phyloP scores from a whole-genome alignment of 2,797 vertebrate species.

The Picus viridis region DNA sequence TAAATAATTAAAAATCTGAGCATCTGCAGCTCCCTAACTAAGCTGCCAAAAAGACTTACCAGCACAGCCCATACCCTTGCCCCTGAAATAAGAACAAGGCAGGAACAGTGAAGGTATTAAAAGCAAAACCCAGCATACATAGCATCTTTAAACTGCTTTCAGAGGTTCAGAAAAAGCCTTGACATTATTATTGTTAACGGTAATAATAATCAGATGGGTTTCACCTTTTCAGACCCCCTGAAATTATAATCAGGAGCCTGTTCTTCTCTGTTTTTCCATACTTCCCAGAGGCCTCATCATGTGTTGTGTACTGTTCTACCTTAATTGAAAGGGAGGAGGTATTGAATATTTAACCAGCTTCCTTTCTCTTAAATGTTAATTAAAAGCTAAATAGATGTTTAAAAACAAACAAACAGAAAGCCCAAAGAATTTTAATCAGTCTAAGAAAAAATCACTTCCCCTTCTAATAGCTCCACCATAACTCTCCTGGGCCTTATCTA shows the following conservation, averaged over 20 bases:
- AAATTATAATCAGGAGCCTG: slow-evolving; percentile 52
- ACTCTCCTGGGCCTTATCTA: slow-evolving; percentile 41
- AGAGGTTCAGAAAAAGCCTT: not conserved
- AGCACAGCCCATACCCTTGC: not conserved
- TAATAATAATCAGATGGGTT: slow-evolving; percentile 39
- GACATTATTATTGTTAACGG: not conserved
- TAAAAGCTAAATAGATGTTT: slow-evolving; percentile 73
- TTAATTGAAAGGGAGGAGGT: slow-evolving; percentile 74
- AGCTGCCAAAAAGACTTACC: not conserved
- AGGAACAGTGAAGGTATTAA: not conserved
- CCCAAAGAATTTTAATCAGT: slow-evolving; percentile 69
- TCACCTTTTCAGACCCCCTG: slow-evolving; percentile 54
- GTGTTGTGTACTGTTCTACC: slow-evolving; percentile 28
- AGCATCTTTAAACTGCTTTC: not conserved
- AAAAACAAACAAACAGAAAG: slow-evolving; percentile 69
- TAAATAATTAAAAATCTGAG: not conserved
- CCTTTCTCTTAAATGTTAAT: slow-evolving; percentile 69
- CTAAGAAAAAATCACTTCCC: slow-evolving; percentile 51
- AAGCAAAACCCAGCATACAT: fast-evolving
- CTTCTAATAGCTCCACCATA: slow-evolving; percentile 40
- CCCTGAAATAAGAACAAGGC: not conserved
- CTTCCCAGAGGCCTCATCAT: slow-evolving; percentile 69
- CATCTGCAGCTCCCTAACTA: not conserved
- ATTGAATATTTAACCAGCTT: slow-evolving; percentile 71
- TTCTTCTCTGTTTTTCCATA: slow-evolving; percentile 32